These are phyloP conservation scores for western clawed frog (Xenopus tropicalis) DNA, from an alignment of 2,113 vertebrate genomes.

Conservation along the genomic window UCB_Xtro_10.0 CM004445.2:57754001-57754500, in stretches of 20 bases:
- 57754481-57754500: neutral
- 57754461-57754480: neutral
- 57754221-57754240: slow-evolving; percentile 38
- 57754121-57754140: slow-evolving; percentile 40
- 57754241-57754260: slow-evolving; percentile 32
- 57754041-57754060: slow-evolving; percentile 2
- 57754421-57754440: neutral
- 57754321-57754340: neutral
- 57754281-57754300: slow-evolving; percentile 30
- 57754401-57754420: neutral
- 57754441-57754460: neutral
- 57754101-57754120: slow-evolving; percentile 35
- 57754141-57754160: slow-evolving; percentile 40
- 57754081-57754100: slow-evolving; percentile 26
- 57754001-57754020: neutral
- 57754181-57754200: slow-evolving; percentile 23
- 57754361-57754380: neutral
- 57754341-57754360: slow-evolving; percentile 14
- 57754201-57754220: slow-evolving; percentile 24
- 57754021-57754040: slow-evolving; percentile 17
- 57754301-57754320: slow-evolving; percentile 19
- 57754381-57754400: slow-evolving; percentile 1
- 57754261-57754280: slow-evolving; percentile 21
- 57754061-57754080: slow-evolving; percentile 34
- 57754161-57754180: slow-evolving; percentile 27